Base-by-base conservation (phyloP, 2,797 vertebrate genomes). In the Tenualosa ilisha region DNA sequence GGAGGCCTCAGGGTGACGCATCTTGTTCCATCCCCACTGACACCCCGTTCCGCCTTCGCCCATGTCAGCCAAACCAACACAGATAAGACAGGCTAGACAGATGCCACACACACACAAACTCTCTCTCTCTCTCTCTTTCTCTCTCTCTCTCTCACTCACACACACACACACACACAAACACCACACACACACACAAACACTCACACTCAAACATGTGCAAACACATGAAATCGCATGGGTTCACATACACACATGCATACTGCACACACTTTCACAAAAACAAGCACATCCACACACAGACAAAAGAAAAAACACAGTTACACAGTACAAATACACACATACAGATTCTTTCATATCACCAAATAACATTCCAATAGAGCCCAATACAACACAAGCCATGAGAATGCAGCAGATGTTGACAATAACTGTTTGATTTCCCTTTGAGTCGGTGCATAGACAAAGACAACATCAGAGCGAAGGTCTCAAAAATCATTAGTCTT, bases 401-500 rank as follows among this genome's bases (percentile, higher is more conserved):
- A 37, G 37, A 79, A 8, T 9, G 40, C 6, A 46, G 17, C 72
- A 46, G 72, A 79, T 20, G 6, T 46, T 79, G 15, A 43, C 59
- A 63, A 63, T 63, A 24, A 6, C 22, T 63, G 54, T 56, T 79
- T 43, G 72, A 20, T 79, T 43, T 75, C 37, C 72, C 37, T 79
- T 13, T 22, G 72, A 79, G 72, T 46, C 9, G 22, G 12, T 37
- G 20, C 2, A 46, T 17, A 46, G 40, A 22, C 72, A 79, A 46
- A 75, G 31, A 26, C 68, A 75, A 26, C 68, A 75, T 75, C 68
- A 40, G 68, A 40, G 68, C 13, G 31, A 75, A 46, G 72, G 72
- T 79, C 72, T 79, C 37, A 46, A 6, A 46, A 79, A 79, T 79
- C 72, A 79, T 43, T 79, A 43, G 72, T 40, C 72, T 40, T 20